Base-by-base conservation (phyloP, 92 coral and sea anemone species). In the Galaxea fascicularis region DNA sequence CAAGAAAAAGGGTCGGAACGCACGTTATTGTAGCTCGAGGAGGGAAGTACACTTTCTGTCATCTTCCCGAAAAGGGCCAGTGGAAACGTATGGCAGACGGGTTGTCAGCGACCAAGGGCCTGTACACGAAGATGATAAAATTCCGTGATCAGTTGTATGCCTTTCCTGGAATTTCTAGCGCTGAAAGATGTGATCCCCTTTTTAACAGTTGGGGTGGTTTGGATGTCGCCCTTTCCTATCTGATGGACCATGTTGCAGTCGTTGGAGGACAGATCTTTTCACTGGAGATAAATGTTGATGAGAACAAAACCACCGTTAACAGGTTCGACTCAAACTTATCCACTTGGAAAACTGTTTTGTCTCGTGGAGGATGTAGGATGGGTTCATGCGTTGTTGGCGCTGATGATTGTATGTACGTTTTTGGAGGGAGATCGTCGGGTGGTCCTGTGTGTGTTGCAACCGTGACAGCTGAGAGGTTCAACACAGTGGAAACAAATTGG, bases 11-110 rank as follows among this genome's bases (percentile, higher is more conserved):
- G 20, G 26, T 53, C 20, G 66, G 30, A 30, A 75, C 66, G 4
- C 51, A 62, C 26, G 79, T 46, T 47, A 75, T 75, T 29, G 79
- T 75, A 20, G 66, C 63, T 57, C 21, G 79, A n/a, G 79, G 79
- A 53, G 79, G 79, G 10, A 57, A 54, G 22, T 29, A 56, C 79
- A 54, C 51, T 75, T 31, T 75, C 17, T 75, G 79, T 75, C 54
- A 53, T 54, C 13, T 75, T 15, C 67, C 79, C 4, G 53, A 56
- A 51, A 39, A 21, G 35, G 56, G 57, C 47, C 6, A 31, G 14
- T 76, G 80, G 80, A 76, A 75, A 22, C 65, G 49, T 57, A 17
- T 75, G 35, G 15, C 79, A 31, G 30, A 53, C 10, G 49, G 65
- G 10, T 4, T 29, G 20, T 3, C 47, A n/a, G 63, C 20, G 28